These are phyloP conservation scores for Alces alces DNA, from an alignment of 2,113 vertebrate genomes.

Conservation along the genomic window DNA sequence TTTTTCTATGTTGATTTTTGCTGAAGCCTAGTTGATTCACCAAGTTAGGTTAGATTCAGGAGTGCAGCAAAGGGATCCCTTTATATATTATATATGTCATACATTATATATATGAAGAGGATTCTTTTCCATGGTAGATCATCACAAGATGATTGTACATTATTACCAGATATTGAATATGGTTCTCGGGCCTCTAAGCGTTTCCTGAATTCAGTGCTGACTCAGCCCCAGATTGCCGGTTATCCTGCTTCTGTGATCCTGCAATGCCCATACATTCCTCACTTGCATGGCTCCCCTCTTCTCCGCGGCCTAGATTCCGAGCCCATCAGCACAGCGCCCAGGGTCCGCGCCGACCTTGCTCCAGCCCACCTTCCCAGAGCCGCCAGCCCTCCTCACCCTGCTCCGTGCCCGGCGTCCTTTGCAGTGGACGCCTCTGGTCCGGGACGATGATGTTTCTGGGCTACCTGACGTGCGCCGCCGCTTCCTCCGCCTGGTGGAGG, in stretches of 20 bases:
- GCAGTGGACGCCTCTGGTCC: not conserved
- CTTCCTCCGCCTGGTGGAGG: not conserved
- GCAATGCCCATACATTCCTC: not conserved
- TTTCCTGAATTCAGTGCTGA: not conserved
- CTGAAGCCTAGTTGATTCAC: not conserved
- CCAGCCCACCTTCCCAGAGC: not conserved
- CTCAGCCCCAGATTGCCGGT: not conserved
- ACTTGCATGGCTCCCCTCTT: not conserved
- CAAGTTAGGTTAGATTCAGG: not conserved
- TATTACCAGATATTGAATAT: not conserved
- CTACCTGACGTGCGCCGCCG: not conserved
- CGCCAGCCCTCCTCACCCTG: not conserved
- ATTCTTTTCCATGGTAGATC: not conserved
- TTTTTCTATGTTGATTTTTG: not conserved
- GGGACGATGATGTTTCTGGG: not conserved
- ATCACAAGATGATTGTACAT: not conserved
- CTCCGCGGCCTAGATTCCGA: not conserved
- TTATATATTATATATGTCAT: not conserved
- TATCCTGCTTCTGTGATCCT: not conserved
- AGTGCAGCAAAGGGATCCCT: not conserved
- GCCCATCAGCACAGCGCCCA: not conserved
- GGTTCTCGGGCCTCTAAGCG: not conserved
- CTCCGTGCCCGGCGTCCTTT: not conserved
- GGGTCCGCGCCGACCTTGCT: not conserved
- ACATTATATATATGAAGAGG: not conserved